Conservation (phyloP, 1,140 invertebrate species). For the Drosophila pruinosa region DNA sequence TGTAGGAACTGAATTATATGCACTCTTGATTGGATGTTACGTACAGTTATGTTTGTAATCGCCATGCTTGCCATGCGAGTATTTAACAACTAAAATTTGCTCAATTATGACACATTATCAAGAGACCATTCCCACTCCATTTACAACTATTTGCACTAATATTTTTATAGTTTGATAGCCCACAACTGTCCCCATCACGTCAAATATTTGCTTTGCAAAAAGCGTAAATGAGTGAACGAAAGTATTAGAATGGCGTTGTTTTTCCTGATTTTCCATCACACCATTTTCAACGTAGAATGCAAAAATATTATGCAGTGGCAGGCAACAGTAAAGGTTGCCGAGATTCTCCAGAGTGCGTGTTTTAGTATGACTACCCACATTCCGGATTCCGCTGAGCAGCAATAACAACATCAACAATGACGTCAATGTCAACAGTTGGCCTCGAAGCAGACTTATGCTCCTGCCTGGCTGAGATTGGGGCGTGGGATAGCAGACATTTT, state of each 20-base stretch:
- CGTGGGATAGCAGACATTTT: constrained; percentile 14
- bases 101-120: too few species aligned
- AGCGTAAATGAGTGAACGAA: not conserved
- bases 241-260: not conserved
- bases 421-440: constrained; percentile 20
- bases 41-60: too few species aligned
- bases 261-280: not conserved
- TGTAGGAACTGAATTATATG: too few species aligned
- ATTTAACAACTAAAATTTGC: too few species aligned
- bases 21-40: too few species aligned
- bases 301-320: constrained; percentile 28
- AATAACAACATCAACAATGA: not conserved
- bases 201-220: constrained; percentile 10
- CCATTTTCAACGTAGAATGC: not conserved
- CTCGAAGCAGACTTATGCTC: not conserved
- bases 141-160: too few species aligned
- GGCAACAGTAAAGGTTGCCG: constrained; percentile 6
- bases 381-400: not conserved
- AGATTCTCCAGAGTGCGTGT: not conserved
- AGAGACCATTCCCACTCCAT: too few species aligned
- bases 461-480: not conserved
- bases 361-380: not conserved
- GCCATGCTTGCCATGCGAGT: too few species aligned
- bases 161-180: not conserved
- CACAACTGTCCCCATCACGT: not conserved